Evolutionary conservation across 2,113 vertebrate genomes (phyloP).

Genomic region (Propithecus coquereli): DNA sequence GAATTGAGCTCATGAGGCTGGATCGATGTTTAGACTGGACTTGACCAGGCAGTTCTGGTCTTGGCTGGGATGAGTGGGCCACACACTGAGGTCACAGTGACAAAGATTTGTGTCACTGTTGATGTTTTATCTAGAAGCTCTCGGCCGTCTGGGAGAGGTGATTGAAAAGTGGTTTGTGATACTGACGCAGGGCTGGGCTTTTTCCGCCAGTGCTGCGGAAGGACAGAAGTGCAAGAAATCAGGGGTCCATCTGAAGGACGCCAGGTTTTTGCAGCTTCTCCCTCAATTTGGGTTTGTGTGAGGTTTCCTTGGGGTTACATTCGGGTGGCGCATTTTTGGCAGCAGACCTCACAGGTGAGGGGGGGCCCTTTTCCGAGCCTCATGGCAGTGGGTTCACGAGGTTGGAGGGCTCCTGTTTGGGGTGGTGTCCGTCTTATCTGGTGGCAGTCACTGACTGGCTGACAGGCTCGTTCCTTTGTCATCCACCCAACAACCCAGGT

Average conservation of each 20-base stretch:
- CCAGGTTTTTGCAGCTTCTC: not conserved
- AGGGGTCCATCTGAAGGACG: too few species aligned
- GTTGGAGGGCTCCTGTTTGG: not conserved
- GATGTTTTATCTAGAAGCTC: not conserved
- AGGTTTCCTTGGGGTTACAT: not conserved
- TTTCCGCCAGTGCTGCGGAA: not conserved
- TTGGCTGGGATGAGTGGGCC: not conserved
- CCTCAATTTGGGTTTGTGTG: not conserved
- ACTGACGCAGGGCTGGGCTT: not conserved
- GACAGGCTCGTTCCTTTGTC: not conserved
- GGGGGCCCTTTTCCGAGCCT: not conserved
- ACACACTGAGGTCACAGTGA: not conserved
- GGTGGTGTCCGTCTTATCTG: too few species aligned
- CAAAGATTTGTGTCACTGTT: not conserved
- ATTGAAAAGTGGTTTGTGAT: not conserved
- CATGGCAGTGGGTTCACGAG: not conserved
- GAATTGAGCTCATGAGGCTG: not conserved
- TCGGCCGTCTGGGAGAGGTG: not conserved
- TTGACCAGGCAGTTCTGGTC: not conserved
- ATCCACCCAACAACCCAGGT: not conserved
- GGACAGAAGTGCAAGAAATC: not conserved
- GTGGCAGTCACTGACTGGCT: not conserved
- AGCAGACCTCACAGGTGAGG: not conserved
- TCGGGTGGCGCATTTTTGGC: not conserved
- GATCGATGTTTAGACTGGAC: not conserved